Evolutionary conservation across 2,888 invertebrate species (phyloP).

Genomic region (Tinea pellionella): DNA sequence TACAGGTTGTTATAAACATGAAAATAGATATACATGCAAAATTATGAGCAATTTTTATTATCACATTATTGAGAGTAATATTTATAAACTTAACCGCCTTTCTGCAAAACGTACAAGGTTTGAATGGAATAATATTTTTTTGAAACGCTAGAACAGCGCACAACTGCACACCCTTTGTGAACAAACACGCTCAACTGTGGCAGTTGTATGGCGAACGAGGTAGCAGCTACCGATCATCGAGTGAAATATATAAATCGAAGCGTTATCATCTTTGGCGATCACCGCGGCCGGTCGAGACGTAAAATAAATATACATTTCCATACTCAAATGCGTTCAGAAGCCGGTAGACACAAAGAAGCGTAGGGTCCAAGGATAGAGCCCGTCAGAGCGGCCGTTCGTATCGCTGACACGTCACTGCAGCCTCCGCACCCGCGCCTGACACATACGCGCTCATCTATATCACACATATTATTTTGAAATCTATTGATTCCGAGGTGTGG

Average conservation of each 20-base stretch:
- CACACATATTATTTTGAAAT: conserved; percentile 65
- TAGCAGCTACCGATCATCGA: conserved; percentile 59
- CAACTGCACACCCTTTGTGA: neutral
- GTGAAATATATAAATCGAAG: conserved; percentile 65
- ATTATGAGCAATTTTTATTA: too few relatives aligned
- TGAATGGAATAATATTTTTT: neutral
- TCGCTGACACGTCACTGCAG: conserved; percentile 22
- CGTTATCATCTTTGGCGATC: conserved; percentile 64
- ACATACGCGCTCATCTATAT: conserved; percentile 55
- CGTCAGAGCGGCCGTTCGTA: conserved; percentile 27
- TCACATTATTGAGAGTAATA: too few relatives aligned
- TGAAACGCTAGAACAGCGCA: neutral
- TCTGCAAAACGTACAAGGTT: neutral
- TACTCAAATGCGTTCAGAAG: conserved; percentile 48
- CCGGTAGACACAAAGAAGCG: conserved; percentile 31
- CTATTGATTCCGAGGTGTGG: conserved; percentile 67
- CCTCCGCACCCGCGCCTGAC: conserved; percentile 25
- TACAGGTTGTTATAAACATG: conserved; percentile 27
- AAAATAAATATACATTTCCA: conserved; percentile 67
- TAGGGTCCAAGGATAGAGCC: conserved; percentile 24
- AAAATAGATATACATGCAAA: neutral
- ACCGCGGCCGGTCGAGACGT: conserved; percentile 44
- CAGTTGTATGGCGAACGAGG: conserved; percentile 51
- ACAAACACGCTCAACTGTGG: conserved; percentile 31
- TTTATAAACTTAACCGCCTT: too few relatives aligned